Conservation (phyloP, 2,113 vertebrate species). For the Passer montanus region DNA sequence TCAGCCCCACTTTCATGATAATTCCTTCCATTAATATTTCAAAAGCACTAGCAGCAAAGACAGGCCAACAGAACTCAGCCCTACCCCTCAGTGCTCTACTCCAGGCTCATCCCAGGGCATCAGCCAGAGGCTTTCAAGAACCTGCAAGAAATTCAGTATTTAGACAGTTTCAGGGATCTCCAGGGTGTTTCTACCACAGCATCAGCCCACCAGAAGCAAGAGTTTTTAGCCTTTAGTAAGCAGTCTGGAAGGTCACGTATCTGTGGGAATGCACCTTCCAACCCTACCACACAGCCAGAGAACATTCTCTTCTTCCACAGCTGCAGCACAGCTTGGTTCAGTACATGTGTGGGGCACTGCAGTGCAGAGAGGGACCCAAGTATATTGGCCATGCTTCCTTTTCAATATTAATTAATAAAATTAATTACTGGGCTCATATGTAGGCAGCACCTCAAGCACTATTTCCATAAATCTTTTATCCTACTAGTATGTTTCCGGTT, state of each 20-base stretch:
- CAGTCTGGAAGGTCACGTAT: background rate
- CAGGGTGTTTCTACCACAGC: background rate
- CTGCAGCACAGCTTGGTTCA: background rate
- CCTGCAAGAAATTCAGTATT: background rate
- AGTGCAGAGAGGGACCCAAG: background rate
- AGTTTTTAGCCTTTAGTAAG: background rate
- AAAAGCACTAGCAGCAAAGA: background rate
- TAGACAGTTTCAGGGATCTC: background rate
- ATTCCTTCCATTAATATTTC: background rate
- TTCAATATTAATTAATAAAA: background rate
- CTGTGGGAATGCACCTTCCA: background rate
- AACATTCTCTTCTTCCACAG: background rate
- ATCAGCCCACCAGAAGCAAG: background rate
- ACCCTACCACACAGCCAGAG: background rate
- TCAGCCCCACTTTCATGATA: background rate
- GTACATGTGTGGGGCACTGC: background rate
- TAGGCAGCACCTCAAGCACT: background rate
- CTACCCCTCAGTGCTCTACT: background rate
- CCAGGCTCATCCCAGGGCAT: background rate
- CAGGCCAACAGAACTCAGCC: fast-evolving
- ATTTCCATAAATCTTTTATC: background rate
- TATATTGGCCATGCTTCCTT: background rate
- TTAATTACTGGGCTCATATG: background rate
- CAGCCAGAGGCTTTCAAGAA: background rate
- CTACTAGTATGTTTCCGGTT: background rate